Percentiles rank a stretch among this genome's conserved stretches.
These are phyloP conservation scores for Drosophila tripunctata DNA, from an alignment of 2,888 invertebrate genomes.

Conservation along the genomic window DNA sequence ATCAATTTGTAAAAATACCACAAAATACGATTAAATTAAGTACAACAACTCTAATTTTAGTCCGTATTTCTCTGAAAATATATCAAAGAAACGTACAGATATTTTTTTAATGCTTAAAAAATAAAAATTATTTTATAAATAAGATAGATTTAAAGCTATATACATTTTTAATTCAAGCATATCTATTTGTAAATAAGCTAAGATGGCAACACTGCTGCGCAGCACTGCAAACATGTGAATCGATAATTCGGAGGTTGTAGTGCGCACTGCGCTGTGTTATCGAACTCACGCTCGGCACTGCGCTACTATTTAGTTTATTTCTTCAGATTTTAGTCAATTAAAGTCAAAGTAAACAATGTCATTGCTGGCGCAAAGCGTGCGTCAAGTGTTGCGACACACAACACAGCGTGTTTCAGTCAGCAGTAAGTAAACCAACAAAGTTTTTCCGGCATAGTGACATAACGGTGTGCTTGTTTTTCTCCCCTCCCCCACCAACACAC, in stretches of 20 bases:
- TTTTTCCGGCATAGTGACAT: too few relatives aligned
- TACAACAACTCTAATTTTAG: too few relatives aligned
- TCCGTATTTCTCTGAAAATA: too few relatives aligned
- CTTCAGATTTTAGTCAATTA: background rate
- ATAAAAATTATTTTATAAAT: too few relatives aligned
- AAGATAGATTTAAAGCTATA: too few relatives aligned
- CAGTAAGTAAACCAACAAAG: slow-evolving; percentile 53
- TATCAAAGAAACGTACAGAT: too few relatives aligned
- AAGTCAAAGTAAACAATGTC: slow-evolving; percentile 52
- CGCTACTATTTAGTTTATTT: background rate
- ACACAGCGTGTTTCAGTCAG: slow-evolving; percentile 41
- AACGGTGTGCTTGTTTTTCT: slow-evolving; percentile 37
- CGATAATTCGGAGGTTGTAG: slow-evolving; percentile 4
- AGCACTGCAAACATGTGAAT: background rate
- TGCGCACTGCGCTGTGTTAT: background rate
- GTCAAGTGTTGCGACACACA: slow-evolving; percentile 62
- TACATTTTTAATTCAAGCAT: too few relatives aligned
- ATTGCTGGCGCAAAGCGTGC: slow-evolving; percentile 63
- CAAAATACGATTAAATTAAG: too few relatives aligned
- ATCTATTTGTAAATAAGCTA: too few relatives aligned
- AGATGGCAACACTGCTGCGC: background rate
- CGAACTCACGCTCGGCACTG: background rate
- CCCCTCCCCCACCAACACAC: background rate
- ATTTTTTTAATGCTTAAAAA: too few relatives aligned
- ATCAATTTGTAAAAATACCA: too few relatives aligned